These are phyloP conservation scores for Acanthosoma haemorrhoidale DNA, from an alignment of 2,888 invertebrate genomes.

Conservation along the genomic window DNA sequence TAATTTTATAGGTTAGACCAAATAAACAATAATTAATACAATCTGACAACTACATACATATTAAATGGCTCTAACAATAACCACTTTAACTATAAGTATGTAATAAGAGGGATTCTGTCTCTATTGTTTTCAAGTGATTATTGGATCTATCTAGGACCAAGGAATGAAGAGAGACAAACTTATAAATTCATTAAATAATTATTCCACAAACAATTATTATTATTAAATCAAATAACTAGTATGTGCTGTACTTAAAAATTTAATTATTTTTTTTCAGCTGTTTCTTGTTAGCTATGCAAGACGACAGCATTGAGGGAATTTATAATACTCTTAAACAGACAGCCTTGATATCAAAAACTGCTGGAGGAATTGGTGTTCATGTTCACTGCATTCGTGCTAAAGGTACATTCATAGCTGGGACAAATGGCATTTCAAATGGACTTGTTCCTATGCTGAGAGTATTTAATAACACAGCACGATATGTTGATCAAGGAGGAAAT, in stretches of 20 bases:
- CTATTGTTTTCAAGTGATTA: too few relatives aligned
- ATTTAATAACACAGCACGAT: constrained; percentile 90
- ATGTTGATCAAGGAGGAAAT: constrained; percentile 97
- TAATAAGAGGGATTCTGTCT: too few relatives aligned
- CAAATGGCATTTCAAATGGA: constrained; percentile 91
- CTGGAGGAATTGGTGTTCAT: constrained; percentile 95
- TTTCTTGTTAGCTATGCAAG: constrained; percentile 88
- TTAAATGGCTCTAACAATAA: too few relatives aligned
- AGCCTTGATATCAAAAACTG: constrained; percentile 92
- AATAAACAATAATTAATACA: too few relatives aligned
- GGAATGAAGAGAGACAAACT: not conserved
- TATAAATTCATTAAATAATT: not conserved
- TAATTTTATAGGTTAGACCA: too few relatives aligned
- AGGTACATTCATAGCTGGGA: constrained; percentile 87
- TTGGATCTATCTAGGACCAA: too few relatives aligned
- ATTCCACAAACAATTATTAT: not conserved
- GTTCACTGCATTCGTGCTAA: constrained; percentile 91
- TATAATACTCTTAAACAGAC: constrained; percentile 87
- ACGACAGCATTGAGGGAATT: constrained; percentile 93
- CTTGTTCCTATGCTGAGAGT: constrained; percentile 92
- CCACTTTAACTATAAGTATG: too few relatives aligned
- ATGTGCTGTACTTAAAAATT: not conserved
- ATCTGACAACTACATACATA: too few relatives aligned
- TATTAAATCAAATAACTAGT: not conserved
- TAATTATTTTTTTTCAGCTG: constrained; percentile 56